Percentiles rank a stretch among this genome's conserved stretches.
phyloP scores from a whole-genome alignment of 92 coral and sea anemone genomes.

The Chrysogorgia sp. region DNA sequence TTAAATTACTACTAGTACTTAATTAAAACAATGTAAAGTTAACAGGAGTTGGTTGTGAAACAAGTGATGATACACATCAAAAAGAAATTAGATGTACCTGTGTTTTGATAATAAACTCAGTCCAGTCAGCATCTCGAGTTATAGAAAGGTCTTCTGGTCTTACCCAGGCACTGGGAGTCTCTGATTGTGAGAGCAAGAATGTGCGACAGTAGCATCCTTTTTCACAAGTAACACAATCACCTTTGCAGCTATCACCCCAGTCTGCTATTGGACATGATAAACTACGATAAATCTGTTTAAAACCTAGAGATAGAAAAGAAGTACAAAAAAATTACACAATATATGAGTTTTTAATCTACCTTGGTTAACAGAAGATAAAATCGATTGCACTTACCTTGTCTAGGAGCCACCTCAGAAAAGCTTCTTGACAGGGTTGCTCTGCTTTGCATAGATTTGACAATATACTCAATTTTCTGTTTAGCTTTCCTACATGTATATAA shows the following conservation, averaged over 20 bases:
- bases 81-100: not conserved
- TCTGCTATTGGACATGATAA: constrained; percentile 26
- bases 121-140: constrained; percentile 29
- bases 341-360: not conserved
- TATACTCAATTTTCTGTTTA: constrained; percentile 14
- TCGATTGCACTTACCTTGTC: not conserved
- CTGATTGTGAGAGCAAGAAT: not conserved
- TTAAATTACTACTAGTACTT: no score
- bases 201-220: constrained; percentile 32
- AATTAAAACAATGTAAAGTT: no score
- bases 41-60: no score
- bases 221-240: constrained; percentile 7
- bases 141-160: constrained; percentile 16
- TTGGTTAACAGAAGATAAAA: not conserved
- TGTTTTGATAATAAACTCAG: constrained; percentile 23
- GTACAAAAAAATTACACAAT: not conserved
- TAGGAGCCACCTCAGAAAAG: not conserved
- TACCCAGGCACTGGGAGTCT: constrained; percentile 21
- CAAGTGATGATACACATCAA: not conserved
- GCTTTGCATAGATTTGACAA: not conserved
- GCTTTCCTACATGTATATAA: constrained; percentile 17
- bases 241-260: constrained; percentile 30
- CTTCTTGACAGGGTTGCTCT: constrained; percentile 7
- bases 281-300: constrained; percentile 28
- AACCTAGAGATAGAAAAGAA: not conserved